Evolutionary conservation across 2,888 invertebrate species (phyloP).

Genomic region (Ochropleura leucogaster): DNA sequence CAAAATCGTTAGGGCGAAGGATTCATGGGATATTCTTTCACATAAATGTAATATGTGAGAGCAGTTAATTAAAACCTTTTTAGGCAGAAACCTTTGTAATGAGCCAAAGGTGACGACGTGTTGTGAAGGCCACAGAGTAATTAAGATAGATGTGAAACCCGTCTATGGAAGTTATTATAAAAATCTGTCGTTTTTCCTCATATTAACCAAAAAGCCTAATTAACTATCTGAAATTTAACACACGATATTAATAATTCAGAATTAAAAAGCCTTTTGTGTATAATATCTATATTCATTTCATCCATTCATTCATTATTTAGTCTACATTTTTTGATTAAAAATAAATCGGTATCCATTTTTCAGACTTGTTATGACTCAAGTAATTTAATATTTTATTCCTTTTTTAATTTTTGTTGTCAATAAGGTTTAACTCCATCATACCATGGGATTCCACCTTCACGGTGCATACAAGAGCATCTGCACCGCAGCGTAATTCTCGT

Average conservation of each 20-base stretch:
- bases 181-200: neutral
- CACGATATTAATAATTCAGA: neutral
- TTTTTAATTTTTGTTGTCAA: too few relatives aligned
- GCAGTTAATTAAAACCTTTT: neutral
- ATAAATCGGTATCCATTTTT: too few relatives aligned
- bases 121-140: neutral
- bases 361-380: too few relatives aligned
- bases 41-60: neutral
- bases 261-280: neutral
- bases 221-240: neutral
- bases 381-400: too few relatives aligned
- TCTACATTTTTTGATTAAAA: too few relatives aligned
- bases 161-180: too few relatives aligned
- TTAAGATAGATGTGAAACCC: neutral
- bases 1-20: conserved; percentile 6
- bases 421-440: too few relatives aligned
- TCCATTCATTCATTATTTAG: too few relatives aligned
- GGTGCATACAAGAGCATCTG: too few relatives aligned
- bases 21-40: neutral
- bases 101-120: neutral
- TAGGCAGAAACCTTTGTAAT: neutral
- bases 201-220: neutral
- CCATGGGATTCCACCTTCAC: too few relatives aligned
- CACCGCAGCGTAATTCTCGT: too few relatives aligned
- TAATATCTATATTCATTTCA: too few relatives aligned